A percentile compares a stretch with the other conserved stretches of the same genome.
These are phyloP conservation scores for Triplophysa dalaica DNA, from an alignment of 2,113 vertebrate genomes.

Conservation along the genomic window DNA sequence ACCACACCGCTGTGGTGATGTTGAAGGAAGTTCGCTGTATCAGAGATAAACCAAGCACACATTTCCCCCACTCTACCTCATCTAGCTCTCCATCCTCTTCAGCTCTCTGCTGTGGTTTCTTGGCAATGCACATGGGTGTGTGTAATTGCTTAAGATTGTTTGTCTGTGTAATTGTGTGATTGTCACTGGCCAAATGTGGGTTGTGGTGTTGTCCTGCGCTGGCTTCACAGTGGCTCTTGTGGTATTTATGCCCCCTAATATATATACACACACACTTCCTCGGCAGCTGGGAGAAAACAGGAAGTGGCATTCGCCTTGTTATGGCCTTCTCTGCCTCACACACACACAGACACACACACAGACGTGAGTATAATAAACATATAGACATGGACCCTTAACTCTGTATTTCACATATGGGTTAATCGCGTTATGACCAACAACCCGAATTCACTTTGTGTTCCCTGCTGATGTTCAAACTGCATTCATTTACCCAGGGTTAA, in stretches of 20 bases:
- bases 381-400: neutral
- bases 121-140: slow-evolving; percentile 30
- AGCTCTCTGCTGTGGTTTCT: slow-evolving; percentile 45
- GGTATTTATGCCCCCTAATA: slow-evolving; percentile 2
- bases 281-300: slow-evolving; percentile 68
- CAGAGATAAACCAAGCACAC: slow-evolving; percentile 63
- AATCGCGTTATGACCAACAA: neutral
- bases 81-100: slow-evolving; percentile 20
- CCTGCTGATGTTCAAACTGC: neutral
- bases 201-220: slow-evolving; percentile 23
- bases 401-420: neutral
- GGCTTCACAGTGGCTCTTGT: slow-evolving; percentile 29
- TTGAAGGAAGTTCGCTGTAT: slow-evolving; percentile 69
- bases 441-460: neutral
- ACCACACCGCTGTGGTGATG: slow-evolving; percentile 49
- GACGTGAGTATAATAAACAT: slow-evolving; percentile 5
- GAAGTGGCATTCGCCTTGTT: slow-evolving; percentile 63
- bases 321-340: slow-evolving; percentile 48
- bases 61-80: slow-evolving; percentile 33
- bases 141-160: slow-evolving; percentile 12
- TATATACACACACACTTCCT: slow-evolving; percentile 62
- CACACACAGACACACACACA: slow-evolving; percentile 9
- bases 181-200: neutral
- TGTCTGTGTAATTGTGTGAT: neutral
- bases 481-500: neutral